These are phyloP conservation scores for Morpho helenor DNA, from an alignment of 2,888 invertebrate species.

Conservation along the genomic window DNA sequence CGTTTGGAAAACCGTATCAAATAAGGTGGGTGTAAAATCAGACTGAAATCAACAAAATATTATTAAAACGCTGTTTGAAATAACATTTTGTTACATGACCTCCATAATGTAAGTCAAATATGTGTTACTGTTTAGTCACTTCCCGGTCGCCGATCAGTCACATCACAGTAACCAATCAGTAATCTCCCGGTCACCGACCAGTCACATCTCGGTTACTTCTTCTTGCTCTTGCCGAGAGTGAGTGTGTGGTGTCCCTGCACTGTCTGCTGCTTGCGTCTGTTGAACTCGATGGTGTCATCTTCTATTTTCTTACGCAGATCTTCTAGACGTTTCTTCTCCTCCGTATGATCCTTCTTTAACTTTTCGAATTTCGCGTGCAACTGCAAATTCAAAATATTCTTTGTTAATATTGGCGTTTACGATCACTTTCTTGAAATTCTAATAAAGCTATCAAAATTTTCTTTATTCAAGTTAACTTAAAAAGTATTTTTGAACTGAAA, in stretches of 20 bases:
- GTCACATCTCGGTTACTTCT: slow-evolving; percentile 80
- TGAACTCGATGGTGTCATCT: slow-evolving; percentile 95
- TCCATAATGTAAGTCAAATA: neutral
- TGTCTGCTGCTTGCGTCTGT: slow-evolving; percentile 90
- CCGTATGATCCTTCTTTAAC: slow-evolving; percentile 96
- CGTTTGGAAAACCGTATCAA: too few relatives aligned
- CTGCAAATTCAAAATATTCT: too few relatives aligned
- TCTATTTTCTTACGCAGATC: slow-evolving; percentile 95
- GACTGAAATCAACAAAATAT: too few relatives aligned
- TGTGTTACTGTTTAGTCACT: neutral
- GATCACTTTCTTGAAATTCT: too few relatives aligned
- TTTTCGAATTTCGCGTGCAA: slow-evolving; percentile 96
- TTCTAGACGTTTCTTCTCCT: slow-evolving; percentile 96
- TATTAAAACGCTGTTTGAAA: too few relatives aligned
- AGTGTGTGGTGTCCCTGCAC: slow-evolving; percentile 90
- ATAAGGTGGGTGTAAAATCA: too few relatives aligned
- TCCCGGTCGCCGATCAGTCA: neutral
- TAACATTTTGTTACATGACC: neutral
- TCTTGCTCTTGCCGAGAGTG: slow-evolving; percentile 95
- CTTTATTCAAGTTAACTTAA: too few relatives aligned
- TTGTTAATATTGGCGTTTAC: too few relatives aligned
- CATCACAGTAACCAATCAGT: slow-evolving; percentile 50
- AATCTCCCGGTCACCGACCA: neutral
- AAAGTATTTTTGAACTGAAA: too few relatives aligned
- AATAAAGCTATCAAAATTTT: too few relatives aligned